These are phyloP conservation scores for Circaetus cinerascens DNA, from an alignment of 2,113 vertebrate genomes.

Conservation along the genomic window DNA sequence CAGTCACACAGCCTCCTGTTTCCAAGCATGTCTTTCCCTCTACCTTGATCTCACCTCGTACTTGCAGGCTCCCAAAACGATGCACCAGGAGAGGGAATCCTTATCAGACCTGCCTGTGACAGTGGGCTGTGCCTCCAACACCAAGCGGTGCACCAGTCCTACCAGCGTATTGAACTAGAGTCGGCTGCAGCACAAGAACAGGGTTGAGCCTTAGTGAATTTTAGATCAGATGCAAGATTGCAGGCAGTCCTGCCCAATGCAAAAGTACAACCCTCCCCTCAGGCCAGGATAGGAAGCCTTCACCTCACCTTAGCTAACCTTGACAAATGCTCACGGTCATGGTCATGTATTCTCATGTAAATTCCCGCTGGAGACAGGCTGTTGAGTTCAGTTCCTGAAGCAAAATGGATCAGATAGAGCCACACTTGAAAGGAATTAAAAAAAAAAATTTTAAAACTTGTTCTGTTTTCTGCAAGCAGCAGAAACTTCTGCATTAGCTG, in stretches of 20 bases:
- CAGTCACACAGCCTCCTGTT: not conserved
- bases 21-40: not conserved
- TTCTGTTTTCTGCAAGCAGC: not conserved
- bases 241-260: not conserved
- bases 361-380: not conserved
- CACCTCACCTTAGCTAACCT: not conserved
- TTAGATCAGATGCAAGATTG: not conserved
- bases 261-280: not conserved
- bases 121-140: not conserved
- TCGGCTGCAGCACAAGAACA: not conserved
- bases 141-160: fast-evolving
- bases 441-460: not conserved
- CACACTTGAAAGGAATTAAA: not conserved
- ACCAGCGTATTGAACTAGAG: not conserved
- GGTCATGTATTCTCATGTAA: not conserved
- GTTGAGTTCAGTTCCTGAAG: not conserved
- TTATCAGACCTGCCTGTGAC: not conserved
- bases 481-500: not conserved
- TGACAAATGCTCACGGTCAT: not conserved
- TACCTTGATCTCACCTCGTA: not conserved
- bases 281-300: not conserved
- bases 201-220: not conserved
- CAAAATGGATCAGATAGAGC: not conserved
- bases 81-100: not conserved
- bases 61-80: not conserved